Conservation (phyloP, 2,113 vertebrate species). For the Zeus faber region DNA sequence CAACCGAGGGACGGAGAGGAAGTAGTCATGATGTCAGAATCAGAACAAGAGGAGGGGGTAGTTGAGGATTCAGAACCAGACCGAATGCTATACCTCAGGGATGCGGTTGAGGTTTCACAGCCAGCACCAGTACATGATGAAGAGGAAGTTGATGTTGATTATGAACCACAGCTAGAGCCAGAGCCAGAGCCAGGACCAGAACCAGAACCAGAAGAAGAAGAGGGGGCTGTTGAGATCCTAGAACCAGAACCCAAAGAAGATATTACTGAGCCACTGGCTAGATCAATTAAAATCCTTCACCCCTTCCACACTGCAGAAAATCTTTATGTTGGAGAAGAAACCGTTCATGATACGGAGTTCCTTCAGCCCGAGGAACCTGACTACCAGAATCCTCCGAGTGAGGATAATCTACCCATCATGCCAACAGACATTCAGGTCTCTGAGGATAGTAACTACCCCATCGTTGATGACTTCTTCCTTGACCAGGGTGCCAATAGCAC, state of each 20-base stretch:
- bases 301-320: slow-evolving; percentile 8
- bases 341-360: slow-evolving; percentile 9
- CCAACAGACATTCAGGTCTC: slow-evolving; percentile 10
- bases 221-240: neutral
- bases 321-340: slow-evolving; percentile 12
- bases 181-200: neutral
- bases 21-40: neutral
- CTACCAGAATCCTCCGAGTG: neutral
- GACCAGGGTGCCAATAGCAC: slow-evolving; percentile 9
- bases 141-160: neutral
- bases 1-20: slow-evolving; percentile 6
- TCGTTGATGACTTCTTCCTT: neutral
- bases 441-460: slow-evolving; percentile 11
- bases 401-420: slow-evolving; percentile 31
- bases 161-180: too few relatives aligned
- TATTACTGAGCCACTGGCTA: slow-evolving; percentile 25
- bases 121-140: neutral
- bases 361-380: slow-evolving; percentile 18
- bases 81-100: neutral
- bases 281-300: slow-evolving; percentile 43
- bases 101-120: slow-evolving; percentile 12
- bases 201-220: slow-evolving; percentile 4
- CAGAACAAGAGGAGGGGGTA: neutral
- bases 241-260: slow-evolving; percentile 5
- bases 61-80: slow-evolving; percentile 11